These are phyloP conservation scores for Empis livida DNA, from an alignment of 2,888 invertebrate genomes.

Conservation along the genomic window DNA sequence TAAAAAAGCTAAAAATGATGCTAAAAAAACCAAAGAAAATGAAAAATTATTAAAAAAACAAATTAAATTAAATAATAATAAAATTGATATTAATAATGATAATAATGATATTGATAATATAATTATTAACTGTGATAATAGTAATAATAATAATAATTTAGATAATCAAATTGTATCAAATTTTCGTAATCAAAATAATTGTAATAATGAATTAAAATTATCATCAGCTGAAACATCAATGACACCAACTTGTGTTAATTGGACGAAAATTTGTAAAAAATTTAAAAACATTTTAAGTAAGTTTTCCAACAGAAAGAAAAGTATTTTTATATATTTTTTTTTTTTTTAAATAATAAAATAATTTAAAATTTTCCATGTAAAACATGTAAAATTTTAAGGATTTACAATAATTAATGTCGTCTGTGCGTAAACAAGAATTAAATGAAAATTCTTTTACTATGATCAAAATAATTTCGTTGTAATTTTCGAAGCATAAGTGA, in stretches of 20 bases:
- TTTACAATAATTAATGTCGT: too few relatives aligned
- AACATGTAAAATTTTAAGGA: too few relatives aligned
- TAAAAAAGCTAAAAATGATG: slow-evolving; percentile 20
- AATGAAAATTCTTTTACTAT: too few relatives aligned
- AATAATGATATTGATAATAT: slow-evolving; percentile 7
- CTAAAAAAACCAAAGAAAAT: background rate
- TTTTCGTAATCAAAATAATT: background rate
- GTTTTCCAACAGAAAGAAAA: too few relatives aligned
- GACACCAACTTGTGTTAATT: slow-evolving; percentile 32
- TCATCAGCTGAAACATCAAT: slow-evolving; percentile 2
- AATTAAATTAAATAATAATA: slow-evolving; percentile 4
- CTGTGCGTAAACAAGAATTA: too few relatives aligned
- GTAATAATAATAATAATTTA: slow-evolving; percentile 3
- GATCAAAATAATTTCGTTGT: too few relatives aligned
- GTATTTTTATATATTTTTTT: too few relatives aligned
- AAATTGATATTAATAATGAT: slow-evolving; percentile 10
- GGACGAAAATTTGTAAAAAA: slow-evolving; percentile 22
- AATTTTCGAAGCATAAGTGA: too few relatives aligned
- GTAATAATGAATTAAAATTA: background rate
- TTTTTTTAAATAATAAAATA: too few relatives aligned
- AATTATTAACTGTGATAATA: slow-evolving; percentile 16
- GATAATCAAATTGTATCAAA: background rate
- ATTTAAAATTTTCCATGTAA: too few relatives aligned
- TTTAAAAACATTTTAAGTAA: slow-evolving; percentile 28
- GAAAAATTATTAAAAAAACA: slow-evolving; percentile 6